Evolutionary conservation across 1,140 invertebrate species (phyloP), one percentile per base, ranked within the genome.

Genomic region (Drosophila virilis): DNA sequence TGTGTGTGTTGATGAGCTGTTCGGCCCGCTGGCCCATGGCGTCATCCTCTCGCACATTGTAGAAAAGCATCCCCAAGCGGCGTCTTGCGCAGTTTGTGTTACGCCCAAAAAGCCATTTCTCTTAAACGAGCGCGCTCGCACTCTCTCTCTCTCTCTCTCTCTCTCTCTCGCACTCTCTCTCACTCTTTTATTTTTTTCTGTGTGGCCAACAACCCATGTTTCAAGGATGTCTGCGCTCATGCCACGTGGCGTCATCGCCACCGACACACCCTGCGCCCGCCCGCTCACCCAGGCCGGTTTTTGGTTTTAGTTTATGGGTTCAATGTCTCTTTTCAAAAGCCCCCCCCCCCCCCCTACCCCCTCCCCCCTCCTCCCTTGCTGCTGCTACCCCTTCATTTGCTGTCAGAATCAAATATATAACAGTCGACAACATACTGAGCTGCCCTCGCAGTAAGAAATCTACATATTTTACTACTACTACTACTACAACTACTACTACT

Each of bases 161-260:
- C 33, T 42, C 45, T 46, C 17, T 17, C 15, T 28, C 15, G 10
- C 17, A 33, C 46, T 67, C 33, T 42, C 45, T 46, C 17, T 22
- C 33, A n/a, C n/a, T n/a, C n/a, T n/a, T n/a, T n/a, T n/a, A n/a
- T n/a, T n/a, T n/a, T 46, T 8, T 50, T 17, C 1, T 12, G 12
- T 45, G 2, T 32, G 7, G 28, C 55, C 46, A 86, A 81, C 74
- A 81, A 74, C 82, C 78, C 70, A 50, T 50, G 61, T 58, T 78
- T 85, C 82, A 85, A 85, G 82, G 82, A 85, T 85, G 82, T 85
- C 82, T 85, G 78, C 69, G 70, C 74, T 64, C 69, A 67, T 76
- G 77, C 82, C 78, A 81, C 82, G 81, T 81, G 81, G 60, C 82
- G 74, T 58, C 28, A 48, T 32, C 58, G 32, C 8, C 17, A 5